A percentile compares a stretch with the other conserved stretches of the same genome.
Conservation (phyloP, 2,888 invertebrate genomes). For the Cephus pulcher region DNA sequence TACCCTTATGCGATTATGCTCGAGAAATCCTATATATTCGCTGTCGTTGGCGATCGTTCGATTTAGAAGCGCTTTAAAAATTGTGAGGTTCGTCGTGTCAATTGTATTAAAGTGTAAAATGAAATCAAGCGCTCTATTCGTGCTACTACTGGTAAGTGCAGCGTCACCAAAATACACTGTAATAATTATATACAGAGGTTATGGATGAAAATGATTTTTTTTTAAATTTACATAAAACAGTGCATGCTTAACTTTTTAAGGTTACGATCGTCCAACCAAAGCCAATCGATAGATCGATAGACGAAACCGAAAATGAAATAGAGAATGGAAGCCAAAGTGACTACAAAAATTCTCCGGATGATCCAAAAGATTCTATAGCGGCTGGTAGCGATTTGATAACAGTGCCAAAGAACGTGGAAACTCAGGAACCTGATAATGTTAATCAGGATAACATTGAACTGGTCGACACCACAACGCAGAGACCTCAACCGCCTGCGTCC, state of each 20-base stretch:
- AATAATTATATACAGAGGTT: neutral
- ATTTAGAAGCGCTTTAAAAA: neutral
- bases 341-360: neutral
- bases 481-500: slow-evolving; percentile 11
- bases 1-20: slow-evolving; percentile 27
- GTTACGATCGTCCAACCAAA: neutral
- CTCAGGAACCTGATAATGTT: slow-evolving; percentile 2
- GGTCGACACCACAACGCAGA: neutral
- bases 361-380: neutral
- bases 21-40: slow-evolving; percentile 3
- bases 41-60: neutral
- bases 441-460: slow-evolving; percentile 10
- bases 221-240: too few species aligned
- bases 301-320: slow-evolving; percentile 35
- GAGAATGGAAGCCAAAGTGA: slow-evolving; percentile 23
- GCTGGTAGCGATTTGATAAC: neutral
- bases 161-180: neutral
- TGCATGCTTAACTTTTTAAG: neutral
- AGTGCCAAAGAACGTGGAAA: neutral
- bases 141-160: slow-evolving; percentile 5
- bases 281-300: slow-evolving; percentile 11
- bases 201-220: too few species aligned
- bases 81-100: neutral
- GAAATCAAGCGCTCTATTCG: neutral
- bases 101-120: neutral